Percentiles rank a stretch among this genome's conserved stretches.
Conservation (phyloP, 35 echinoderm and acorn worm species). For the Chiridota heheva region DNA sequence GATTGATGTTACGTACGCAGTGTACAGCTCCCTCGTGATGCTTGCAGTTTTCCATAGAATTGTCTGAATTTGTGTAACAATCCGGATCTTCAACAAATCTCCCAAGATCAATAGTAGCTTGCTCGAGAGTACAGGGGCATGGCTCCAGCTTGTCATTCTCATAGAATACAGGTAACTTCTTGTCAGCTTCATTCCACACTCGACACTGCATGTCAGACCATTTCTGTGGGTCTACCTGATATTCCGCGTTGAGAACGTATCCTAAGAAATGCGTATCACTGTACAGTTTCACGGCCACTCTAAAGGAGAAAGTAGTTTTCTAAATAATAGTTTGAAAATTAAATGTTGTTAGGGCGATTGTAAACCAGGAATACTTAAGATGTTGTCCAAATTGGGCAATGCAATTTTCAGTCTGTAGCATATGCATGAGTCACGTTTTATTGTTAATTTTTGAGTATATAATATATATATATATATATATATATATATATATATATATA, state of each 20-base stretch:
- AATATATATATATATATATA: too few relatives aligned
- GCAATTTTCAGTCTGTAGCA: neutral
- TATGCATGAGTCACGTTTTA: too few relatives aligned
- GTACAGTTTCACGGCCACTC: constrained; percentile 33
- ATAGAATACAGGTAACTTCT: too few relatives aligned
- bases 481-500: too few relatives aligned
- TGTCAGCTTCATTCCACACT: constrained; percentile 31
- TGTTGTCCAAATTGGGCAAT: neutral
- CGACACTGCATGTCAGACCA: constrained; percentile 44
- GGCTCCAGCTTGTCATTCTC: neutral
- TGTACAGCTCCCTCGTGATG: neutral
- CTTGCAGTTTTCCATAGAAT: neutral
- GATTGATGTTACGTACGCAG: neutral
- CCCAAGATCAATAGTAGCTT: neutral
- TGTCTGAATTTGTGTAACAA: neutral
- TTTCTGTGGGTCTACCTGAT: constrained; percentile 26
- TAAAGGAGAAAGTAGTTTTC: neutral
- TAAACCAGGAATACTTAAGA: too few relatives aligned
- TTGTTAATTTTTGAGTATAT: too few relatives aligned
- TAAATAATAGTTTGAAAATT: neutral
- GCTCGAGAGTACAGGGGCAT: constrained; percentile 8
- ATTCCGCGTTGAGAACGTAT: constrained; percentile 46
- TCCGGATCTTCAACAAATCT: neutral
- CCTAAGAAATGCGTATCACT: constrained; percentile 65
- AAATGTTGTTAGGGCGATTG: neutral